Base-by-base conservation (phyloP, 1,140 invertebrate genomes). In the Drosophila sechellia region DNA sequence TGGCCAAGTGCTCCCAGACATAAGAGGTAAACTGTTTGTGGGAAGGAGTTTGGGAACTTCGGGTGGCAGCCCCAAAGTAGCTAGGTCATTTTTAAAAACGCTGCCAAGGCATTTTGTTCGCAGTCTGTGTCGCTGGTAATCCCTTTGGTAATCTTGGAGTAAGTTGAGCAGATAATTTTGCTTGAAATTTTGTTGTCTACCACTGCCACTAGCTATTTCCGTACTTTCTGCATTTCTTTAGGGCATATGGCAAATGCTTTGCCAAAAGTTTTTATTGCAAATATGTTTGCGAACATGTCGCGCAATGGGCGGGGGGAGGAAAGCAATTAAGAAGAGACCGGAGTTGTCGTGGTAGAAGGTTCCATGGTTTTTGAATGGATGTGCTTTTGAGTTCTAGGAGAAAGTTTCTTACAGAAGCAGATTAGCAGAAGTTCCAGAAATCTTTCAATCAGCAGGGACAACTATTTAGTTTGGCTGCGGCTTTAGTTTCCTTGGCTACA, bases 51-150 rank as follows among this genome's bases (percentile, higher is more conserved):
- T 59, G 45, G 63, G 10, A 37, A 39, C 39, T 50, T 15, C 25
- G 13, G 4, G 22, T 20, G 59, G 5, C 37, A 22, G 31, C 43
- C 17, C 37, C 48, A 63, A 46, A 56, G 57, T 66, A 50, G 78
- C 59, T 65, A 22, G 68, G 61, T 69, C 50, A 81, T 78, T 81
- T 81, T 81, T 81, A 81, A 81, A 81, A 77, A 81, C 73, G 70
- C 70, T 55, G 20, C 63, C 59, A 46, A 61, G 65, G 58, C 57
- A 25, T 54, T 69, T 61, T 68, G 69, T 48, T 50, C 52, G 56
- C 58, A 55, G 48, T 54, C 68, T 52, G 39, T 39, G 59, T 52
- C 53, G 52, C 56, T 77, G 37, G 74, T 77, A 77, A 81, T 77
- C 79, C 69, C 68, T 43, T 53, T 69, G 68, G 74, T 81, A 81